These are phyloP conservation scores for Dicranocentrus wangi DNA, from an alignment of 2,888 invertebrate species.

Conservation along the genomic window DNA sequence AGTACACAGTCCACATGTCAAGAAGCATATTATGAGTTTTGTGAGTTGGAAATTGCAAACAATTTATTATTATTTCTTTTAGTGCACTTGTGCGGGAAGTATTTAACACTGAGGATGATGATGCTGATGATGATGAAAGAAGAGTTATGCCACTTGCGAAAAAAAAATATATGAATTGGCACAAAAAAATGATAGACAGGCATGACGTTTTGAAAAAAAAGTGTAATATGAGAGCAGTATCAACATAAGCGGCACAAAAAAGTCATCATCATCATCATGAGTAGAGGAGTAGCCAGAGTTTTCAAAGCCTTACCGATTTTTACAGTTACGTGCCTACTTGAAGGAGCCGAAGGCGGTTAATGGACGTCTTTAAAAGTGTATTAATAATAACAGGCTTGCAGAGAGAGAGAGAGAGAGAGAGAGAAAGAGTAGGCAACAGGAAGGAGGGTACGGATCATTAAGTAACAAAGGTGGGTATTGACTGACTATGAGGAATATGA, in stretches of 20 bases:
- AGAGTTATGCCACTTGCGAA: not conserved
- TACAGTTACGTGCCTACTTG: not conserved
- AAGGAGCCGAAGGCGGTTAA: no score
- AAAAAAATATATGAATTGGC: not conserved
- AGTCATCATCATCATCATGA: no score
- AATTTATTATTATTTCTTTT: no score
- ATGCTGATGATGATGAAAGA: not conserved
- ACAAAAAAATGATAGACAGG: slow-evolving; percentile 7
- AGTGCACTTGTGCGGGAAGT: slow-evolving; percentile 14
- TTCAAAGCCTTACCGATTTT: not conserved
- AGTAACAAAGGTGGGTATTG: no score
- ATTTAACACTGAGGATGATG: not conserved
- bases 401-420: no score
- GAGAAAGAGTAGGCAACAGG: no score
- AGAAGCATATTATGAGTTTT: no score
- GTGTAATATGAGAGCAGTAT: slow-evolving; percentile 1
- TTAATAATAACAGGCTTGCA: no score
- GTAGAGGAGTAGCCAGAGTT: no score
- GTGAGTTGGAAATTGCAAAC: not conserved
- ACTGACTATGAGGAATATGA: no score
- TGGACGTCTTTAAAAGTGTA: not conserved
- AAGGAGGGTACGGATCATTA: no score
- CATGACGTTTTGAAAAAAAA: slow-evolving; percentile 5
- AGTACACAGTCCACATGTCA: no score
- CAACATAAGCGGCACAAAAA: not conserved